Base-by-base conservation (phyloP, 92 coral and sea anemone genomes). In the Porites divaricata region DNA sequence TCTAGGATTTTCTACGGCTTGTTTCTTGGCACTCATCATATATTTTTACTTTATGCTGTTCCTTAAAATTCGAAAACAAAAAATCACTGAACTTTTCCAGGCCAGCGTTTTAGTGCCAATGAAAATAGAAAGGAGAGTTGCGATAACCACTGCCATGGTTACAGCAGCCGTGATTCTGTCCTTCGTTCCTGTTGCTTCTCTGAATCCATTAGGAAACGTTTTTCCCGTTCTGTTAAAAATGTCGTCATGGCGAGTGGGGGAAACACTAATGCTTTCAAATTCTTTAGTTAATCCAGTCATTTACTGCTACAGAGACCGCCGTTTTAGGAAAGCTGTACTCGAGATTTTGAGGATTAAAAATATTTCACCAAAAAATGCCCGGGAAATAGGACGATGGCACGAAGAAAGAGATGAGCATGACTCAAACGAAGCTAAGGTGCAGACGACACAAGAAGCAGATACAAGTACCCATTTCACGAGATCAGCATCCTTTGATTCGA, bases 91-190 rank as follows among this genome's bases (percentile, higher is more conserved):
- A 53, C 12, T 53, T 53, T 10, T 14, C 58, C 58, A 53, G 15
- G 58, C 15, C 15, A 35, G 45, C 6, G 0, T 35, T 35, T 35
- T 35, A 35, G 13, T 53, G 12, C 8, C 12, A 53, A 14, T 14
- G 58, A 53, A 53, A 53, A 10, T 53, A 2, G 58, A 53, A 53
- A 9, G 17, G 6, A 20, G 24, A 28, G 35, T 67, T 11, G 72
- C 72, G 6, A 67, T 21, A 17, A 67, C 35, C 15, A 67, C 72
- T 28, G 72, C 41, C 15, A 9, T 67, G 72, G 13, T 67, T 21
- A 67, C 72, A 4, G 72, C 28, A 13, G 72, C 72, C 49, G 35
- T 67, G 28, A 67, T 67, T 67, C 24, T 67, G 72, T 9, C 41
- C 7, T 67, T 23, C 17, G 49, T 23, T 67, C 17, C 17, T 21